Percentiles rank a stretch among this genome's conserved stretches.
These are phyloP conservation scores for Xanthia togata DNA, from an alignment of 2,888 invertebrate species.

Conservation along the genomic window DNA sequence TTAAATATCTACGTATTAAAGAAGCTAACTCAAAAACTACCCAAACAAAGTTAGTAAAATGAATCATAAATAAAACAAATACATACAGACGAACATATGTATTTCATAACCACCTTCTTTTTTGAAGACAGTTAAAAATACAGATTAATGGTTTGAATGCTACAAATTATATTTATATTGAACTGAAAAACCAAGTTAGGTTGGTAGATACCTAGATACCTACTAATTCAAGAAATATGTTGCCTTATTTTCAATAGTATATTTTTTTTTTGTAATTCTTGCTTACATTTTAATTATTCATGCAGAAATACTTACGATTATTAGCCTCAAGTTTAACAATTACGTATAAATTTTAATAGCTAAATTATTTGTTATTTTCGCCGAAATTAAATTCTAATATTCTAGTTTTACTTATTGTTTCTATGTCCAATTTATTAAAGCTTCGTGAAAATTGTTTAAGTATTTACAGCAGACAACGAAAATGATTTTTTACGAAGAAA, in stretches of 20 bases:
- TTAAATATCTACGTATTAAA: no score
- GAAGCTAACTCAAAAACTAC: no score
- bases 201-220: neutral
- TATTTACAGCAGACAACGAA: neutral
- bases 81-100: no score
- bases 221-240: neutral
- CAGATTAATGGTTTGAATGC: neutral
- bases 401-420: slow-evolving; percentile 46
- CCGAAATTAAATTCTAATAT: slow-evolving; percentile 46
- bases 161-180: neutral
- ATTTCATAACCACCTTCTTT: no score
- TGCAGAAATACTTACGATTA: slow-evolving; percentile 25
- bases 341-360: slow-evolving; percentile 54
- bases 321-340: slow-evolving; percentile 44
- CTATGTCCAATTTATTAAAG: slow-evolving; percentile 33
- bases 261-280: slow-evolving; percentile 20
- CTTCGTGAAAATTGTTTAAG: slow-evolving; percentile 34
- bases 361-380: slow-evolving; percentile 39
- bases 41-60: no score
- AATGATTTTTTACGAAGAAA: neutral
- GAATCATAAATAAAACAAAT: no score
- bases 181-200: neutral
- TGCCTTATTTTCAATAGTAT: neutral
- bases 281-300: slow-evolving; percentile 26
- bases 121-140: no score